phyloP scores from a whole-genome alignment of 2,888 invertebrate genomes.

The Thecophora atra region DNA sequence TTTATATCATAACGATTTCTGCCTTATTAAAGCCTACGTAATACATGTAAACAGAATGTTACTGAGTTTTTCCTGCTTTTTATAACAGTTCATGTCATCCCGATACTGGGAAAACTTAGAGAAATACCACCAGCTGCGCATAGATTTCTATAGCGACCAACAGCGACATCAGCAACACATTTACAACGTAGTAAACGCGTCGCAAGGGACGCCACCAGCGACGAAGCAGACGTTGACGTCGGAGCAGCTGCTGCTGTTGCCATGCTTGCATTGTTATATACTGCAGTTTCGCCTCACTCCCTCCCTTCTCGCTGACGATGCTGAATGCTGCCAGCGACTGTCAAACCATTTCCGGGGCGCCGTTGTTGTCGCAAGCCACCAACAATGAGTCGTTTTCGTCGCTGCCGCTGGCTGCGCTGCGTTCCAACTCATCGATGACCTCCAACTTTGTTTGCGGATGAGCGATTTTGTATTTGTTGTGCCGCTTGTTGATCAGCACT shows the following conservation, averaged over 20 bases:
- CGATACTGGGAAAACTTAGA: slow-evolving; percentile 47
- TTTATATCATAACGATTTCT: neutral
- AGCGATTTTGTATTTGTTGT: slow-evolving; percentile 62
- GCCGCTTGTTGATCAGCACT: slow-evolving; percentile 60
- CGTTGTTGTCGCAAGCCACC: slow-evolving; percentile 64
- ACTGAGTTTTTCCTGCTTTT: neutral
- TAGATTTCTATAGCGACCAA: slow-evolving; percentile 64
- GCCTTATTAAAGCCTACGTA: neutral
- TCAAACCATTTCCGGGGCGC: slow-evolving; percentile 65
- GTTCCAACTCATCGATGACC: slow-evolving; percentile 64
- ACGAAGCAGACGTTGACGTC: slow-evolving; percentile 48
- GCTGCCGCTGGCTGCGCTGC: slow-evolving; percentile 65
- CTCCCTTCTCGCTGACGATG: neutral
- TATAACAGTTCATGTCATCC: too few species aligned
- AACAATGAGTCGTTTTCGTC: slow-evolving; percentile 66
- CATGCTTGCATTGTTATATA: slow-evolving; percentile 29
- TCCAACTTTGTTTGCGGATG: slow-evolving; percentile 61
- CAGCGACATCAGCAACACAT: slow-evolving; percentile 60
- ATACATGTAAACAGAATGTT: neutral
- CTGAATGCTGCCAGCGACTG: slow-evolving; percentile 56
- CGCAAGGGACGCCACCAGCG: slow-evolving; percentile 58
- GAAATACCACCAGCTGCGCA: slow-evolving; percentile 63
- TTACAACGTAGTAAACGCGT: slow-evolving; percentile 63
- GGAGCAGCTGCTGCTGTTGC: slow-evolving; percentile 39
- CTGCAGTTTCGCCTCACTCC: neutral